Base-by-base conservation (phyloP, 1,140 invertebrate species). In the Leptinotarsa defecta region DNA sequence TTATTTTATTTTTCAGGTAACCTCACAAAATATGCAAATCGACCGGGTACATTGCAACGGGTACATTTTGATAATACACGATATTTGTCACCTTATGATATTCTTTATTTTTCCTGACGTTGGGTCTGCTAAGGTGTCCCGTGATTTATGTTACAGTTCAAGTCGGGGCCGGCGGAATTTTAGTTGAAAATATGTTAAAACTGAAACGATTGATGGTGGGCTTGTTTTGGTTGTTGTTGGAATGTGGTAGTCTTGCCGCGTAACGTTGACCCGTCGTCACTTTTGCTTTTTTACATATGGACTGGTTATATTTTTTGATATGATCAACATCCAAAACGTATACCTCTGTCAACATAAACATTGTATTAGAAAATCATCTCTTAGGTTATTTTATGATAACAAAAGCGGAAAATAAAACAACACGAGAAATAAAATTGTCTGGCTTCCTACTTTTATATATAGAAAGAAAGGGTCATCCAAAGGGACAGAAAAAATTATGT, bases 101-200 rank as follows among this genome's bases (percentile, higher is more conserved):
- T 70, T 70, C 43, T 48, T 70, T 48, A 17, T 20, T 20, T 49
- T 6, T 70, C 6, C 6, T 49, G 68, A 43, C 48, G 68, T 48
- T 70, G 34, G 67, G 22, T 68, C 68, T 70, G 43, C 48, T 24
- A 70, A 70, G 48, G 68, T 70, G 48, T 70, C 17, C 34, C 19
- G 68, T 70, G 68, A 70, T 70, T 70, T 70, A 70, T 70, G 6
- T 13, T 27, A n/a, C 6, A 24, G 13, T 70, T 48, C 43, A 20
- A 17, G n/a, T 34, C 19, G 68, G 34, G 68, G 20, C 48, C 17
- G 34, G n/a, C 20, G 48, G 68, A 48, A 70, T 70, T 70, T 70
- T 57, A 49, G 34, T 48, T 52, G 64, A 70, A 70, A 70, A 48
- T 49, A 70, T 70, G 68, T 70, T 70, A 52, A 70, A 70, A 48